phyloP scores from a whole-genome alignment of 2,113 vertebrate species.

The Meles meles region DNA sequence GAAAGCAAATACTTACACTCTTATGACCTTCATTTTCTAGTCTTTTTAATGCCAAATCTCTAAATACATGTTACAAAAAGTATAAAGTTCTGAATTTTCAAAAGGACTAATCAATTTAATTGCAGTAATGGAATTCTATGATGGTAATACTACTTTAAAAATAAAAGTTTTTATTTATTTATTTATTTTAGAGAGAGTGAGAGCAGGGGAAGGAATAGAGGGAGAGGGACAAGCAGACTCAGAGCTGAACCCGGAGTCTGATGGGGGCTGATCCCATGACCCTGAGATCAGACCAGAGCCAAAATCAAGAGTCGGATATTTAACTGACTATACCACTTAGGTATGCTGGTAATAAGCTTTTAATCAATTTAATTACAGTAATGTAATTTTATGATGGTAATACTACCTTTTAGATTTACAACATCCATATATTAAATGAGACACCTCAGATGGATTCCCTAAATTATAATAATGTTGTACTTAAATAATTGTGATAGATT shows the following conservation, averaged over 20 bases:
- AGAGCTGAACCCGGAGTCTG: not conserved
- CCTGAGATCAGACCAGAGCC: not conserved
- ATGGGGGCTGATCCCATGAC: not conserved
- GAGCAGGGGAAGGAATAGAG: not conserved
- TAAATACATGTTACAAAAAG: constrained; percentile 60
- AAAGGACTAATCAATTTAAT: constrained; percentile 42
- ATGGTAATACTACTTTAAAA: not conserved
- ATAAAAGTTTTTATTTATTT: not conserved
- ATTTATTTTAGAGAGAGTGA: not conserved
- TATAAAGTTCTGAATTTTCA: constrained; percentile 49
- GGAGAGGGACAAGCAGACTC: not conserved
- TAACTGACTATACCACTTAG: not conserved
- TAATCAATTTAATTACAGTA: constrained; percentile 26
- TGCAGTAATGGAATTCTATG: not conserved
- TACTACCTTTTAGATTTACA: constrained; percentile 32
- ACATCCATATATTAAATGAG: constrained; percentile 25
- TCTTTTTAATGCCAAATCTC: constrained; percentile 46
- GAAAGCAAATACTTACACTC: constrained; percentile 69
- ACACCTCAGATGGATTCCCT: constrained; percentile 2
- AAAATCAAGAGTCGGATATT: not conserved
- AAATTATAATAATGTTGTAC: constrained; percentile 52
- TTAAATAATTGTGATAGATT: constrained; percentile 42
- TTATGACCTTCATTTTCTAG: constrained; percentile 43
- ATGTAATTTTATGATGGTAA: constrained; percentile 36
- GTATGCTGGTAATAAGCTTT: not conserved